Base-by-base conservation (phyloP, 2,797 vertebrate species). In the Avahi laniger region DNA sequence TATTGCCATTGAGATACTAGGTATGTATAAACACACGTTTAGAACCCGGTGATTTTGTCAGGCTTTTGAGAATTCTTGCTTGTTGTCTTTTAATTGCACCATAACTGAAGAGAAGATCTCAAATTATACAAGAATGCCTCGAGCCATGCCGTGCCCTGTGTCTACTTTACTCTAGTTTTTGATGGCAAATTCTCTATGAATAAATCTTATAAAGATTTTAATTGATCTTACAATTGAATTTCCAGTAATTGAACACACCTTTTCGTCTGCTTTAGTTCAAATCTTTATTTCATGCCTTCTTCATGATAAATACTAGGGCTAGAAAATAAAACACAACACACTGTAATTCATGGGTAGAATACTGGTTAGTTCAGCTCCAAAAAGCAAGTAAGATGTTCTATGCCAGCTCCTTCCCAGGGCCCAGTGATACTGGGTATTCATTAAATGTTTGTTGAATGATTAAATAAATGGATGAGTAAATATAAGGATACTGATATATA, bases 71-170 rank as follows among this genome's bases (percentile, higher is more conserved):
- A 92, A 82, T 50, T 52, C 69, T 78, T 89, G 41, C 61, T 73
- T 93, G 26, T 67, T 54, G 11, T 17, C 63, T 89, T 79, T 83
- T 35, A 54, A 84, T 67, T 78, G 24, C 48, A 72, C 1, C 20
- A 24, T 18, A 97, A 72, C 41, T 38, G 81, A 85, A 85, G 59
- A 63, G 35, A 7, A 52, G 41, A 46, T 67, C 30, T 90, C 59
- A 89, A 81, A 43, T 78, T 90, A 38, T 20, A 48, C 18, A 72
- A 43, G 67, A 43, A 28, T 8, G 43, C 59, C 75, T 57, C n/a
- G 12, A 6, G 26, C 33, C 43, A 2, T 0, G 28, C 38, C 43
- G 4, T 0, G 28, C 38, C 46, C 2, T 43, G 18, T 11, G 38
- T 78, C 38, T 72, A 28, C 78, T 70, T 89, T 33, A 38, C 52